Percentiles rank a stretch among this genome's conserved stretches.
Evolutionary conservation across 35 echinoderm and acorn worm genomes (phyloP).

Genomic region (Anneissia japonica): DNA sequence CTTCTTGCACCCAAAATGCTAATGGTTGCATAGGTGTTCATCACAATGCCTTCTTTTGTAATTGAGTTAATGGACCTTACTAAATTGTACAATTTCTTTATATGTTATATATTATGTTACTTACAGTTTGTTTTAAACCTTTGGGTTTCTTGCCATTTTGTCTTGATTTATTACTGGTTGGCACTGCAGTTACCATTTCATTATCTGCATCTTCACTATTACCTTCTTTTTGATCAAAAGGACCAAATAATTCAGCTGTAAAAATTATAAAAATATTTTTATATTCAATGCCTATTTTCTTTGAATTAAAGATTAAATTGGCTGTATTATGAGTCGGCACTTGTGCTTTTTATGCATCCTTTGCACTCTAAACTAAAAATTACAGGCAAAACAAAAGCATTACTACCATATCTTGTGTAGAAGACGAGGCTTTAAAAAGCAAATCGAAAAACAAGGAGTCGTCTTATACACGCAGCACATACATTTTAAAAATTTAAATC

Average conservation of each 20-base stretch:
- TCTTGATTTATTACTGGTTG: neutral
- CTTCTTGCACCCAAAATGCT: too few species aligned
- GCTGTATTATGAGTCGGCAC: neutral
- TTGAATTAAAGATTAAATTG: neutral
- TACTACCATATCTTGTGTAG: neutral
- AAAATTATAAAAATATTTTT: neutral
- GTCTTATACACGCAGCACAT: too few species aligned
- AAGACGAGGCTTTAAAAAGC: too few species aligned
- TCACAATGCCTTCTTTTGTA: too few species aligned
- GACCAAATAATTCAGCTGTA: neutral
- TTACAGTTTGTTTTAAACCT: neutral
- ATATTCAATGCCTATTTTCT: neutral
- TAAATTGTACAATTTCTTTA: too few species aligned
- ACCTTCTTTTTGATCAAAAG: neutral
- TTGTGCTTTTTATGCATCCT: neutral
- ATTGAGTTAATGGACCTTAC: too few species aligned
- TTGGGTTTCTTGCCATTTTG: neutral
- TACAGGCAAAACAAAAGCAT: too few species aligned
- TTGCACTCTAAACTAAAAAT: too few species aligned
- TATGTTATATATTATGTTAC: neutral
- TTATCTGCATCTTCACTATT: neutral
- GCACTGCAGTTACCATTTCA: neutral
- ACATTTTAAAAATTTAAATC: too few species aligned
- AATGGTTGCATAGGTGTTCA: too few species aligned
- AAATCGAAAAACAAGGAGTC: too few species aligned